Evolutionary conservation across 2,113 vertebrate genomes (phyloP).

Genomic region (Dissostichus mawsoni): DNA sequence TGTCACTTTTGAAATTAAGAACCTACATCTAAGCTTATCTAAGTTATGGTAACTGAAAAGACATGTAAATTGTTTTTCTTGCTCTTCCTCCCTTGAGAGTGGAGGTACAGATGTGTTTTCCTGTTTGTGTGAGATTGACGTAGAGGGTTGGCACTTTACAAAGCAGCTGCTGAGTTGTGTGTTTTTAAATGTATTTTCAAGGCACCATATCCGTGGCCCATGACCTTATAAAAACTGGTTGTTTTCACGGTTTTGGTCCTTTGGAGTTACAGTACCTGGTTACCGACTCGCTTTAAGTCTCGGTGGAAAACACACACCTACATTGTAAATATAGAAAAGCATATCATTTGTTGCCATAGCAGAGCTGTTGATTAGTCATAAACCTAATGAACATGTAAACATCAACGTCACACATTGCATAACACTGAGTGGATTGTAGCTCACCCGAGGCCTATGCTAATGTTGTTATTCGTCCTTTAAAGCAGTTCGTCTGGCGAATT

Average conservation of each 20-base stretch:
- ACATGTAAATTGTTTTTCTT: conserved; percentile 10
- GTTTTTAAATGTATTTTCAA: neutral
- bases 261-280: neutral
- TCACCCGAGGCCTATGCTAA: neutral
- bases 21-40: neutral
- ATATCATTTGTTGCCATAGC: neutral
- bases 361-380: neutral
- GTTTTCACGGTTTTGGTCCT: neutral
- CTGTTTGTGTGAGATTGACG: conserved; percentile 15
- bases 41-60: neutral
- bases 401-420: conserved; percentile 5
- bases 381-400: neutral
- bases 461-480: neutral
- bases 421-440: conserved; percentile 15
- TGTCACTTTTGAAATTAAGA: neutral
- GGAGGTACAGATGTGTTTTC: conserved; percentile 28
- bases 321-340: neutral
- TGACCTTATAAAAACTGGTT: conserved; percentile 1
- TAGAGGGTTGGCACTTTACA: neutral
- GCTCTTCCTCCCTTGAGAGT: conserved; percentile 44
- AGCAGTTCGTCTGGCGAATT: neutral
- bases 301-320: conserved; percentile 1
- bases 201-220: neutral
- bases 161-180: neutral
- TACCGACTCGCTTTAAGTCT: neutral